phyloP scores from a whole-genome alignment of 1,140 invertebrate species.

The Heliconius congener region DNA sequence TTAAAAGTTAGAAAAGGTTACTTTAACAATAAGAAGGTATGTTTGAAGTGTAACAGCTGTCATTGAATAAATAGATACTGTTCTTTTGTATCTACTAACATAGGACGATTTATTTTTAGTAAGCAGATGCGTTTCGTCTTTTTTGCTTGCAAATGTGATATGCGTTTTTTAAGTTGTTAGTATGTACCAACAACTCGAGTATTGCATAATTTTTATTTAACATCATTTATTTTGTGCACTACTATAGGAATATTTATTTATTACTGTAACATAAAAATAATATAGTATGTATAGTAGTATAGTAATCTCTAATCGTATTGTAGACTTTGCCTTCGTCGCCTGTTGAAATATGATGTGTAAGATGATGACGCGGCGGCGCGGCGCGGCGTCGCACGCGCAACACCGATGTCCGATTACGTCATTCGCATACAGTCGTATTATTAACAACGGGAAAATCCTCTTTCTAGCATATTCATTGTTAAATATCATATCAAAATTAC shows the following conservation, averaged over 20 bases:
- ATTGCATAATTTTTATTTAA: neutral
- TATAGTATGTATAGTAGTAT: neutral
- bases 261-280: neutral
- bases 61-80: neutral
- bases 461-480: neutral
- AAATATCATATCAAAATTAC: conserved; percentile 1
- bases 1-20: neutral
- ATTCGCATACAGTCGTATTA: neutral
- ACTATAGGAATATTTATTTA: neutral
- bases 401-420: conserved; percentile 23
- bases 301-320: neutral
- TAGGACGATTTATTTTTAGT: conserved; percentile 10
- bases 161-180: neutral
- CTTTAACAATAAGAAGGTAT: neutral
- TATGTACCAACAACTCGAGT: neutral
- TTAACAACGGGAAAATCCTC: conserved; percentile 19
- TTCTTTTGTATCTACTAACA: neutral
- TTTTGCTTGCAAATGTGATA: neutral
- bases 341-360: conserved; percentile 13
- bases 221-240: neutral
- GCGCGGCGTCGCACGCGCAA: conserved; percentile 25
- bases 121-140: conserved; percentile 5
- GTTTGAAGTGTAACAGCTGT: neutral
- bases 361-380: conserved; percentile 13
- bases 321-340: conserved; percentile 21